Percentiles rank a stretch among this genome's conserved stretches.
Conservation (phyloP, 2,888 invertebrate genomes). For the Polydrusus tereticollis region DNA sequence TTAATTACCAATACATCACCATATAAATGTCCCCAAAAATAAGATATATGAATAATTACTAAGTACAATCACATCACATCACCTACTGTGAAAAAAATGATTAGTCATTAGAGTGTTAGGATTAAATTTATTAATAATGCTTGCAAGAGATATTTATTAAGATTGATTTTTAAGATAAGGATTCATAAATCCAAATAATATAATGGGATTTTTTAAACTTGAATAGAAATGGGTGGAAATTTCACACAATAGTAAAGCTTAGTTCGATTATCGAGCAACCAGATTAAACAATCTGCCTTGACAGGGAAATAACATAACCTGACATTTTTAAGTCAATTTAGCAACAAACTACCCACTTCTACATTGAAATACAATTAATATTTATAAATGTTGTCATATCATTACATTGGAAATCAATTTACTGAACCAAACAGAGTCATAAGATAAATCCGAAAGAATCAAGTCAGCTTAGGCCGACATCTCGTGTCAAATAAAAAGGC, state of each 20-base stretch:
- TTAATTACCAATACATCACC: slow-evolving; percentile 42
- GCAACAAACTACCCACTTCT: too few relatives aligned
- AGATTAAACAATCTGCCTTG: too few relatives aligned
- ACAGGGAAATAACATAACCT: too few relatives aligned
- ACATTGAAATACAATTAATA: not conserved
- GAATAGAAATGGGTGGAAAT: too few relatives aligned
- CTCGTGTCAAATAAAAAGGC: slow-evolving; percentile 19
- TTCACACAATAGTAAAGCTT: too few relatives aligned
- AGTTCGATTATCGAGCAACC: too few relatives aligned
- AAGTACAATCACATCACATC: slow-evolving; percentile 24
- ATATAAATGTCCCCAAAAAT: slow-evolving; percentile 38
- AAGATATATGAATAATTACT: slow-evolving; percentile 38
- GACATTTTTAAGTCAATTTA: too few relatives aligned
- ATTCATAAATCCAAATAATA: too few relatives aligned
- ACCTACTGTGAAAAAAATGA: slow-evolving; percentile 15
- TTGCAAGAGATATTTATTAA: not conserved
- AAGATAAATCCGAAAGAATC: slow-evolving; percentile 15
- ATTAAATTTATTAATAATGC: slow-evolving; percentile 2
- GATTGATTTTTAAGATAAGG: not conserved
- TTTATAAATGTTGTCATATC: not conserved
- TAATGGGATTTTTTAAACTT: too few relatives aligned
- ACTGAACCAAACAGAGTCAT: slow-evolving; percentile 5
- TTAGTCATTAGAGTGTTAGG: not conserved
- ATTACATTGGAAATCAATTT: slow-evolving; percentile 1
- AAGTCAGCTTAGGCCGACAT: slow-evolving; percentile 19